Evolutionary conservation across 2,113 vertebrate species (phyloP).

Genomic region (Sprattus sprattus): DNA sequence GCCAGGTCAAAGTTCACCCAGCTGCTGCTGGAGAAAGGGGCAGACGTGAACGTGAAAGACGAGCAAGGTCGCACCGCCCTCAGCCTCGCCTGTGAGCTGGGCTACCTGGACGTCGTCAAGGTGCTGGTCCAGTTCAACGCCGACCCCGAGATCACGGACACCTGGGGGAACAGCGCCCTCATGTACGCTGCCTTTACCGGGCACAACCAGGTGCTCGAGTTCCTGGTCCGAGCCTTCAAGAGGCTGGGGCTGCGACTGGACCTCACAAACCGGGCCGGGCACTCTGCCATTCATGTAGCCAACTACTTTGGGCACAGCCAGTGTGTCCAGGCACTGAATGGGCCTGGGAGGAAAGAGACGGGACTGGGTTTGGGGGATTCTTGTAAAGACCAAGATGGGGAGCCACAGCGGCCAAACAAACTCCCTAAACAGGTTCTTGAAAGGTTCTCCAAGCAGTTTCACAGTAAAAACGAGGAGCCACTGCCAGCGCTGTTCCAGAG

Average conservation of each 20-base stretch:
- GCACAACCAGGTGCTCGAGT: conserved; percentile 81
- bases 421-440: conserved; percentile 72
- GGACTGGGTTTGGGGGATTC: conserved; percentile 49
- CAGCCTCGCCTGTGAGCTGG: conserved; percentile 83
- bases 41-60: conserved; percentile 81
- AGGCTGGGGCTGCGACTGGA: conserved; percentile 81
- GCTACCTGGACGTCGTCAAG: conserved; percentile 82
- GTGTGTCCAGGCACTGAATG: conserved; percentile 76
- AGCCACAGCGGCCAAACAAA: conserved; percentile 60
- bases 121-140: conserved; percentile 85
- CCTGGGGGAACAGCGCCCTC: conserved; percentile 82
- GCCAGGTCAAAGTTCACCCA: conserved; percentile 77
- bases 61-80: conserved; percentile 81
- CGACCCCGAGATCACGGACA: conserved; percentile 80
- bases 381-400: conserved; percentile 45
- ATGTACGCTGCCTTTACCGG: conserved; percentile 85
- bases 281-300: conserved; percentile 79
- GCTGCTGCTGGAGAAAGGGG: conserved; percentile 83
- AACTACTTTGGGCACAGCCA: conserved; percentile 77
- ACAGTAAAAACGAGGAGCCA: conserved; percentile 60
- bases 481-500: conserved; percentile 69
- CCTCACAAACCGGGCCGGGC: conserved; percentile 76
- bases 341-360: conserved; percentile 53
- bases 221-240: conserved; percentile 85
- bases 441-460: conserved; percentile 69